Conservation (phyloP, 1,140 invertebrate species). For the Drosophila punjabiensis region DNA sequence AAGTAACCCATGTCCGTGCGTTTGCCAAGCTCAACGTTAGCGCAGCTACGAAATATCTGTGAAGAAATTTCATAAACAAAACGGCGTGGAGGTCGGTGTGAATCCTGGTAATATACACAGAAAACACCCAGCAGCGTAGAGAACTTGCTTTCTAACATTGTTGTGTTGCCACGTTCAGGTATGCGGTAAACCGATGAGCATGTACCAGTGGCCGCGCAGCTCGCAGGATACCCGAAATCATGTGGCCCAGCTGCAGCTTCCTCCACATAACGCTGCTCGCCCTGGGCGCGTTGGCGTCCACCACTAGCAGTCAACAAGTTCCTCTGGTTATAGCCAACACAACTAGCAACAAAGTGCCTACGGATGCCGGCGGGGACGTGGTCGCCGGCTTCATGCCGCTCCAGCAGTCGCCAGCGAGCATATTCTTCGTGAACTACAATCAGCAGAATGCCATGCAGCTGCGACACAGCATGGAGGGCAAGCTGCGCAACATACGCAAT, state of each 20-base stretch:
- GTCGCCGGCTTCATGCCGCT: slow-evolving; percentile 59
- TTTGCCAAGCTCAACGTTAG: neutral
- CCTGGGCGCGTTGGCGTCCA: slow-evolving; percentile 23
- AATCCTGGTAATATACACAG: slow-evolving; percentile 31
- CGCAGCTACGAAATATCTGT: slow-evolving; percentile 23
- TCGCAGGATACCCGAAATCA: slow-evolving; percentile 23
- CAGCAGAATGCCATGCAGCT: slow-evolving; percentile 80
- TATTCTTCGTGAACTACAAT: slow-evolving; percentile 75
- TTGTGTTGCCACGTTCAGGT: neutral
- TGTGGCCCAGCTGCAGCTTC: slow-evolving; percentile 39
- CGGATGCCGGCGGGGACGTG: slow-evolving; percentile 36
- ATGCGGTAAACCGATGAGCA: slow-evolving; percentile 38
- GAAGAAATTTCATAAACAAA: slow-evolving; percentile 52
- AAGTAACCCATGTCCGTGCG: neutral
- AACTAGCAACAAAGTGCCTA: slow-evolving; percentile 81
- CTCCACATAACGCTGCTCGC: slow-evolving; percentile 30
- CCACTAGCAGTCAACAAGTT: slow-evolving; percentile 61
- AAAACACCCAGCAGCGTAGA: neutral
- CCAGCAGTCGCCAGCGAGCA: slow-evolving; percentile 70
- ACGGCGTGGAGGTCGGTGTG: slow-evolving; percentile 30
- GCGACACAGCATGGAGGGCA: slow-evolving; percentile 70
- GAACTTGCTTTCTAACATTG: neutral
- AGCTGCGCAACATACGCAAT: slow-evolving; percentile 85
- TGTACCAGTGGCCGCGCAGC: slow-evolving; percentile 34
- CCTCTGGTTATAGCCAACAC: slow-evolving; percentile 46